Base-by-base conservation (phyloP, 2,797 vertebrate genomes). In the Hippoglossus hippoglossus region DNA sequence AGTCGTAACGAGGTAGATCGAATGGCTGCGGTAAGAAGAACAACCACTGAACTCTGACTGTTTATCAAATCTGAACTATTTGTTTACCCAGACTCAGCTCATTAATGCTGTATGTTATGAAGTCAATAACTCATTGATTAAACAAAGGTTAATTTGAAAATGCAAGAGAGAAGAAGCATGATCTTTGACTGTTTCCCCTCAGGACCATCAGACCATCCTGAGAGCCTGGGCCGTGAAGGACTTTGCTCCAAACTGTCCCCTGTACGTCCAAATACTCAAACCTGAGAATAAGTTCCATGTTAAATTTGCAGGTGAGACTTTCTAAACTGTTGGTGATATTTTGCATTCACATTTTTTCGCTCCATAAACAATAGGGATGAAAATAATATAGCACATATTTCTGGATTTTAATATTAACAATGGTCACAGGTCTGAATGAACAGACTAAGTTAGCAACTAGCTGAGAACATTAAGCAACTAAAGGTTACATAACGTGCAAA, bases 161-260 rank as follows among this genome's bases (percentile, higher is more conserved):
- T 57, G 36, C 41, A 60, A 22, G 11, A 7, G 12, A 39, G n/a
- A 62, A 39, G 34, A 46, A 36, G 6, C 1, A n/a, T 50, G 18
- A 15, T 67, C 1, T 64, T 57, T 71, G 19, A 5, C 21, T 59
- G 31, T 87, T 63, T 69, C 36, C 47, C 56, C 51, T 25, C 77
- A 98, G 97, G 97, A 99, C 83, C 96, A 99, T 74, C 97, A 99
- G 89, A 98, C 97, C 67, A 99, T 98, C 84, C 90, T 98, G 83
- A 95, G 97, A 34, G 97, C 97, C 77, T 98, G 97, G 97, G 97
- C 97, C 0, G 97, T 98, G 68, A 98, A 98, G 83, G 97, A 98
- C 75, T 99, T 98, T 21, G 97, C 97, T 73, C 97, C 97, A 2
- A 96, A 96, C 58, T 98, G 97, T 16, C 96, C 96, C 0, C 95